These are phyloP conservation scores for Drosophila rhopaloa DNA, from an alignment of 1,140 invertebrate species.

Conservation along the genomic window DNA sequence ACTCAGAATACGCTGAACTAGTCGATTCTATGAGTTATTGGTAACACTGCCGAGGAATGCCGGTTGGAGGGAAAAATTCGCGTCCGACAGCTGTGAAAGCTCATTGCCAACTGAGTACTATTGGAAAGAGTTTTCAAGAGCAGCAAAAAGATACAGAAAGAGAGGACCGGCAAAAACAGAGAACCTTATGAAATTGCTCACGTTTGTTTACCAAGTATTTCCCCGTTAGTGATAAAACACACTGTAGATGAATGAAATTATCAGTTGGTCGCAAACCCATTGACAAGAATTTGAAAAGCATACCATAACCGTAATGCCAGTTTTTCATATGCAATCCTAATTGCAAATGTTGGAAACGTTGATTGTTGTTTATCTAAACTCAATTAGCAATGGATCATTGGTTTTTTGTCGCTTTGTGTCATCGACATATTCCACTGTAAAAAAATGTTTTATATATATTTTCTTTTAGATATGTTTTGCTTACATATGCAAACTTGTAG, in stretches of 20 bases:
- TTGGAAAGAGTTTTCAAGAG: slow-evolving; percentile 4
- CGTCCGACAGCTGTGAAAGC: slow-evolving; percentile 70
- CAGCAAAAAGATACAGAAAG: background rate
- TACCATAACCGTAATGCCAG: background rate
- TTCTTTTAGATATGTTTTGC: no score
- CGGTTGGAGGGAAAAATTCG: slow-evolving; percentile 50
- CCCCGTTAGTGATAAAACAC: slow-evolving; percentile 21
- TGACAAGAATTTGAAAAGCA: slow-evolving; percentile 13
- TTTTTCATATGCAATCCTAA: background rate
- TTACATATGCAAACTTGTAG: no score
- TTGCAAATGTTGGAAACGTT: background rate
- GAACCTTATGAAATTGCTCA: slow-evolving; percentile 28
- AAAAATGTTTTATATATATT: no score
- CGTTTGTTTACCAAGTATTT: slow-evolving; percentile 29
- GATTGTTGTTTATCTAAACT: no score
- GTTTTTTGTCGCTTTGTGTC: no score
- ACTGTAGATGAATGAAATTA: slow-evolving; percentile 35
- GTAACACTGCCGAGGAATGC: background rate
- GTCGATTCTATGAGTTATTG: background rate
- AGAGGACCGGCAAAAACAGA: slow-evolving; percentile 22
- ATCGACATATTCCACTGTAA: no score
- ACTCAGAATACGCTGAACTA: slow-evolving; percentile 5
- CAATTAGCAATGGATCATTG: no score
- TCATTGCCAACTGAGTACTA: slow-evolving; percentile 49
- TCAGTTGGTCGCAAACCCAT: slow-evolving; percentile 20